Evolutionary conservation across 35 echinoderm and acorn worm genomes (phyloP).

Genomic region (Holothuria glaberrima): DNA sequence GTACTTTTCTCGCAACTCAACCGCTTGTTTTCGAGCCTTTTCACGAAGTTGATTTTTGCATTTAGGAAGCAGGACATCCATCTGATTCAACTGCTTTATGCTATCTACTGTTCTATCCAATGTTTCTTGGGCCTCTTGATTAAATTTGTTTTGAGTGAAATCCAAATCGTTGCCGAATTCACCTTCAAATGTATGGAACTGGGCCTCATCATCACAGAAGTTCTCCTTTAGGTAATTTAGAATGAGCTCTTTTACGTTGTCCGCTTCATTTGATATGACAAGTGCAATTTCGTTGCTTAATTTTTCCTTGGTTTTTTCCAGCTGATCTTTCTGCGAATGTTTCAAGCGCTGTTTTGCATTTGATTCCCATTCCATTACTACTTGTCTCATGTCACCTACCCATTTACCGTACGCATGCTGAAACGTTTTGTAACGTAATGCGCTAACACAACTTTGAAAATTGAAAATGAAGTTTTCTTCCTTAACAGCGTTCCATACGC

Average conservation of each 20-base stretch:
- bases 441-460: constrained; percentile 47
- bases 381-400: constrained; percentile 46
- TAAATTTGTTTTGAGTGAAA: not conserved
- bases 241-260: not conserved
- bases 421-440: constrained; percentile 39
- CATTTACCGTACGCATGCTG: constrained; percentile 46
- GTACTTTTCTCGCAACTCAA: constrained; percentile 4
- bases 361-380: constrained; percentile 30
- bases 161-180: constrained; percentile 13
- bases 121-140: not conserved
- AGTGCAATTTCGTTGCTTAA: not conserved
- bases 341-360: constrained; percentile 6
- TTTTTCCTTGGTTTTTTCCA: not conserved
- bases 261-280: not conserved
- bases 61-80: constrained; percentile 24
- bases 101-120: not conserved
- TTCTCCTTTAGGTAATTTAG: constrained; percentile 11
- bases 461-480: constrained; percentile 62
- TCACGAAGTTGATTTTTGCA: constrained; percentile 46
- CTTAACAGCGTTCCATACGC: constrained; percentile 55
- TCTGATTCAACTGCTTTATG: constrained; percentile 24
- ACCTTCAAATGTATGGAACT: not conserved
- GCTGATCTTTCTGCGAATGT: not conserved
- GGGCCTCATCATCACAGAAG: not conserved
- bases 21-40: constrained; percentile 20